Conservation (phyloP, 92 coral and sea anemone species). For the Nematostella vectensis region DNA sequence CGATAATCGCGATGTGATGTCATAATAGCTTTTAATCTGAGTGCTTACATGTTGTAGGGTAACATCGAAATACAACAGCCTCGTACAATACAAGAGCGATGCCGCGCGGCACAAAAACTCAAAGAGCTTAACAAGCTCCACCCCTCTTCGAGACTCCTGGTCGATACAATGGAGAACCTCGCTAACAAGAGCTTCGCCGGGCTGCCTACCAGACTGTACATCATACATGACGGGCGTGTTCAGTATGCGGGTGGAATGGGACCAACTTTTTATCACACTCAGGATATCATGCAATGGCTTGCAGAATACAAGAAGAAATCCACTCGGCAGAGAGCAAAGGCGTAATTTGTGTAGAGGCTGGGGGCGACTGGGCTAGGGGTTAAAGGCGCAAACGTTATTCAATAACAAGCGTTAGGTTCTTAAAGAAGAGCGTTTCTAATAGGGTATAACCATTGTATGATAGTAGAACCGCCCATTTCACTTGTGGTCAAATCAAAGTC, state of each 20-base stretch:
- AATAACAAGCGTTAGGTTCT: no score
- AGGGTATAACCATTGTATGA: no score
- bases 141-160: conserved; percentile 35
- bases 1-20: no score
- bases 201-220: conserved; percentile 68
- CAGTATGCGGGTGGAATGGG: conserved; percentile 79
- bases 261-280: conserved; percentile 54
- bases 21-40: neutral
- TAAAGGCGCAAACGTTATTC: no score
- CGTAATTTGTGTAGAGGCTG: no score
- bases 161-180: conserved; percentile 61
- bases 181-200: conserved; percentile 80
- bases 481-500: no score
- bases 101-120: conserved; percentile 59
- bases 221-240: conserved; percentile 62
- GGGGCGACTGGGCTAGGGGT: no score
- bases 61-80: conserved; percentile 57
- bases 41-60: conserved; percentile 24
- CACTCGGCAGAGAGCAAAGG: conserved; percentile 27
- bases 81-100: conserved; percentile 60
- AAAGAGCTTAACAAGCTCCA: conserved; percentile 27
- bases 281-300: conserved; percentile 59
- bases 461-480: no score
- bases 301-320: conserved; percentile 33
- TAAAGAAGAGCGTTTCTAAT: no score